These are phyloP conservation scores for Tachystola acroxantha DNA, from an alignment of 2,888 invertebrate genomes.

Conservation along the genomic window DNA sequence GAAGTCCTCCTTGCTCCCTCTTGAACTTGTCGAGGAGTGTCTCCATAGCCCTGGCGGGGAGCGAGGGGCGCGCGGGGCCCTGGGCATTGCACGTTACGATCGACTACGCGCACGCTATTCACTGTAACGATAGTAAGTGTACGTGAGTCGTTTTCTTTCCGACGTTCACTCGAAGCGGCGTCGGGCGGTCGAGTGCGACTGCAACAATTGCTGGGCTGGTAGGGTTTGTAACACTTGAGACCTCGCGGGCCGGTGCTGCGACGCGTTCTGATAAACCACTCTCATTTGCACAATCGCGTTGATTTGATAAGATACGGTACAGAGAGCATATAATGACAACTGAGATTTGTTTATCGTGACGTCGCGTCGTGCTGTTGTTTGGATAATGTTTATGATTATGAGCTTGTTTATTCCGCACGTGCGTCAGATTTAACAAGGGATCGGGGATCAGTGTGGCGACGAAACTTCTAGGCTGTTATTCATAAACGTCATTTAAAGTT, in stretches of 20 bases:
- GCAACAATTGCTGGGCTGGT: conserved; percentile 52
- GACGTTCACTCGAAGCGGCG: conserved; percentile 71
- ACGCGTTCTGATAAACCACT: conserved; percentile 51
- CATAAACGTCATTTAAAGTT: no score
- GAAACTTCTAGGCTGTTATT: no score
- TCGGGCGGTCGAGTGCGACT: conserved; percentile 60
- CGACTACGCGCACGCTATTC: conserved; percentile 72
- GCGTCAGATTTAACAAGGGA: no score
- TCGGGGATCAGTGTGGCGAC: no score
- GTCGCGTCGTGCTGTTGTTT: conserved; percentile 32
- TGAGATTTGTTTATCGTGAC: conserved; percentile 67
- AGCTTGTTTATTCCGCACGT: no score
- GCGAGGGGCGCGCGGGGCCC: conserved; percentile 54
- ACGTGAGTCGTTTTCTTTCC: conserved; percentile 62
- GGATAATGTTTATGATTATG: neutral
- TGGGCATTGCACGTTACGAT: conserved; percentile 70
- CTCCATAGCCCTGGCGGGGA: conserved; percentile 72
- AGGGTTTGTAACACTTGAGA: conserved; percentile 43
- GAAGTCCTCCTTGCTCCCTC: conserved; percentile 70
- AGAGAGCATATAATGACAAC: conserved; percentile 55
- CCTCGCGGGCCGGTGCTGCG: conserved; percentile 45
- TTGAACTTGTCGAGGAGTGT: conserved; percentile 72
- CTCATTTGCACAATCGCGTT: conserved; percentile 67
- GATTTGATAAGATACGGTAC: conserved; percentile 66
- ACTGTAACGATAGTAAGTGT: conserved; percentile 66